Percentiles rank a stretch among this genome's conserved stretches.
These are phyloP conservation scores for Dasypus novemcinctus DNA, from an alignment of 2,113 vertebrate genomes.

Conservation along the genomic window DNA sequence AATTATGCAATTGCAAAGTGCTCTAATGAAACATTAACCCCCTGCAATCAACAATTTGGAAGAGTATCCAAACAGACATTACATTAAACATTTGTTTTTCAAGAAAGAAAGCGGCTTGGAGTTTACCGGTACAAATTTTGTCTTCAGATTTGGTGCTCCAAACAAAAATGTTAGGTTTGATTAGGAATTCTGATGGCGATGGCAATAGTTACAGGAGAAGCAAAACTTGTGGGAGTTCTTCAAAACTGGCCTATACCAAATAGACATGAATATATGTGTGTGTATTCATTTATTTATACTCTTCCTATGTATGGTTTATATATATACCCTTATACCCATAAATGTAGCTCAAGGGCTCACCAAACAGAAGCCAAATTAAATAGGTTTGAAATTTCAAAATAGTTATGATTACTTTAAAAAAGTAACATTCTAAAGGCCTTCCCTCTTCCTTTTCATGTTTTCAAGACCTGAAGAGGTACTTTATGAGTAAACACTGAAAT, in stretches of 20 bases:
- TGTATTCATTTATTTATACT: background rate
- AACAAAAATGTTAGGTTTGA: slow-evolving; percentile 82
- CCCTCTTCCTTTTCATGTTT: slow-evolving; percentile 68
- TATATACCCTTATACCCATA: slow-evolving; percentile 1
- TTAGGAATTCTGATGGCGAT: slow-evolving; percentile 80
- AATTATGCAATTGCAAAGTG: slow-evolving; percentile 92
- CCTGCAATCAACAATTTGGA: slow-evolving; percentile 90
- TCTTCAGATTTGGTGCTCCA: slow-evolving; percentile 85
- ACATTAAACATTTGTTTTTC: slow-evolving; percentile 86
- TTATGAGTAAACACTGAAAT: slow-evolving; percentile 79
- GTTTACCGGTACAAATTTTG: slow-evolving; percentile 87
- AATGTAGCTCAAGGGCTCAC: slow-evolving; percentile 48
- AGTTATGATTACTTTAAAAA: slow-evolving; percentile 60
- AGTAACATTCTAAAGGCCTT: slow-evolving; percentile 61
- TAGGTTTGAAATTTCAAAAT: slow-evolving; percentile 72
- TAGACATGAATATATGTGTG: slow-evolving; percentile 56
- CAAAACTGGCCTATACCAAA: slow-evolving; percentile 75
- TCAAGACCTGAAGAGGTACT: slow-evolving; percentile 76
- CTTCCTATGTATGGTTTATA: slow-evolving; percentile 17
- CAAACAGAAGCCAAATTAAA: slow-evolving; percentile 68
- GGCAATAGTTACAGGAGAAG: slow-evolving; percentile 79
- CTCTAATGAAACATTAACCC: slow-evolving; percentile 94
- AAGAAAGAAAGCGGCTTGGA: slow-evolving; percentile 87
- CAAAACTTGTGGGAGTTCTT: slow-evolving; percentile 75
- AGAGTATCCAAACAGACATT: slow-evolving; percentile 86